Evolutionary conservation across 1,140 invertebrate genomes (phyloP).

Genomic region (Saccostrea cuccullata): DNA sequence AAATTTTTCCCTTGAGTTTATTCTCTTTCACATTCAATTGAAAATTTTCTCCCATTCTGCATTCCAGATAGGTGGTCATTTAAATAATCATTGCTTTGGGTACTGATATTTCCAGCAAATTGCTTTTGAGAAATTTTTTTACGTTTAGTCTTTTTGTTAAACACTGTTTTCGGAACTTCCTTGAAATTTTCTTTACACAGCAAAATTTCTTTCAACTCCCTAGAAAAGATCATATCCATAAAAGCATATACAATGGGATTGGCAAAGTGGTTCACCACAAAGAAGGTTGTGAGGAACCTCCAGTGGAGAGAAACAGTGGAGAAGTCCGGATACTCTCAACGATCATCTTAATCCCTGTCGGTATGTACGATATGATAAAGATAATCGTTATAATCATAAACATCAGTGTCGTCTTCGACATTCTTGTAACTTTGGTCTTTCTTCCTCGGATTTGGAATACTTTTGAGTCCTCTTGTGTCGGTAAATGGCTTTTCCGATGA

Average conservation of each 20-base stretch:
- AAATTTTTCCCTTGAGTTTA: too few species aligned
- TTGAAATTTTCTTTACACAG: too few species aligned
- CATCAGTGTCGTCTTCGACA: neutral
- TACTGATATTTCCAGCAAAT: too few species aligned
- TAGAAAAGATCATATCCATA: slow-evolving; percentile 6
- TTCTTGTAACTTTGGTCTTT: neutral
- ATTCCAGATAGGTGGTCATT: too few species aligned
- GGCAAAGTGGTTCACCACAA: slow-evolving; percentile 2
- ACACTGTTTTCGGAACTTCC: too few species aligned
- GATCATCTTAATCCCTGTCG: neutral
- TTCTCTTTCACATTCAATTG: too few species aligned
- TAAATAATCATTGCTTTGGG: too few species aligned
- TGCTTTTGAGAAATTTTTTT: too few species aligned
- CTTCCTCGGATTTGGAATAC: too few species aligned
- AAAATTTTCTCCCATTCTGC: too few species aligned
- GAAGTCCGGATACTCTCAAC: neutral
- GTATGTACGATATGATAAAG: slow-evolving; percentile 20
- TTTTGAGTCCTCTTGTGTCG: neutral
- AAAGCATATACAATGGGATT: slow-evolving; percentile 36
- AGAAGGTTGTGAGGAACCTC: neutral
- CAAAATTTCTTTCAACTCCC: neutral
- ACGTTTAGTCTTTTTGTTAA: too few species aligned
- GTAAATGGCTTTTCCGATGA: neutral
- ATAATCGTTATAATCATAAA: slow-evolving; percentile 24
- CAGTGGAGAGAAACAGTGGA: too few species aligned